phyloP scores from a whole-genome alignment of 2,888 invertebrate genomes.

The Drosophila meridiana region DNA sequence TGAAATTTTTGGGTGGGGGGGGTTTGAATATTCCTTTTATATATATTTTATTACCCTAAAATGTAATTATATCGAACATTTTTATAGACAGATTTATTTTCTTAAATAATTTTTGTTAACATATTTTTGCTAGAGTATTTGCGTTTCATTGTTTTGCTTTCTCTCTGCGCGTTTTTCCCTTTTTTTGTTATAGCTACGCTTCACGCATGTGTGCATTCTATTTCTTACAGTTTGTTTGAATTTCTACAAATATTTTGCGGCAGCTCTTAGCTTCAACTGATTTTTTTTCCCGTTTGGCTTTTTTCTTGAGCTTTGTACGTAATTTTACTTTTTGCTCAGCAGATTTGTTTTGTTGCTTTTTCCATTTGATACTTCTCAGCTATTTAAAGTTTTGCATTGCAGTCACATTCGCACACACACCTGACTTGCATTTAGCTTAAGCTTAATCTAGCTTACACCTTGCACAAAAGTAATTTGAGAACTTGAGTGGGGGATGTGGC shows the following conservation, averaged over 20 bases:
- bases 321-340: constrained; percentile 35
- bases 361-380: neutral
- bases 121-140: constrained; percentile 46
- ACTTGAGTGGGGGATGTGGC: neutral
- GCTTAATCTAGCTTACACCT: neutral
- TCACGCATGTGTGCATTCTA: constrained; percentile 73
- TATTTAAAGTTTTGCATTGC: constrained; percentile 48
- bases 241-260: constrained; percentile 71
- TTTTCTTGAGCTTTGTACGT: constrained; percentile 15
- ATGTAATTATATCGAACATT: no score
- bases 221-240: constrained; percentile 52
- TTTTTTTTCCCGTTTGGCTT: neutral
- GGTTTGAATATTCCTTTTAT: no score
- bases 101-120: no score
- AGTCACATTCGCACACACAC: constrained; percentile 46
- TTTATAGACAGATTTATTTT: no score
- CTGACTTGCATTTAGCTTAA: constrained; percentile 35
- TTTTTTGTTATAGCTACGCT: constrained; percentile 41
- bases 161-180: constrained; percentile 5
- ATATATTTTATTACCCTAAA: no score
- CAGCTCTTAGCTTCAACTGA: constrained; percentile 37
- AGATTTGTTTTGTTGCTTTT: constrained; percentile 20
- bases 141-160: neutral
- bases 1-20: no score
- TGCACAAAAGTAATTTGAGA: neutral